Evolutionary conservation across 2,888 invertebrate species (phyloP).

Genomic region (Scaptodrosophila latifasciaeformis): DNA sequence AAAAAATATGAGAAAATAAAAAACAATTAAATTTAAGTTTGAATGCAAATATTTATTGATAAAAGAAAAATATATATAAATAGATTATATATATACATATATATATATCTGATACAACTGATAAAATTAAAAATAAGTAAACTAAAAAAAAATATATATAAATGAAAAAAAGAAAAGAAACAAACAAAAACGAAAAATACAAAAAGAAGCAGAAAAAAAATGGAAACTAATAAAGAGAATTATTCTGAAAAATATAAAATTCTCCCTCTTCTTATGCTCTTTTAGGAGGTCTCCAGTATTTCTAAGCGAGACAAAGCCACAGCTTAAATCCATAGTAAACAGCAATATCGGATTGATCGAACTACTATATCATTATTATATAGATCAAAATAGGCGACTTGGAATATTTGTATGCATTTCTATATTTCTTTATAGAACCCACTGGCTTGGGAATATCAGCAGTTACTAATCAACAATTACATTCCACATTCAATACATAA

Average conservation of each 20-base stretch:
- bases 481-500: too few species aligned
- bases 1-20: slow-evolving; percentile 30
- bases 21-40: slow-evolving; percentile 45
- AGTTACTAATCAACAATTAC: too few species aligned
- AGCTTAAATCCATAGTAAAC: too few species aligned
- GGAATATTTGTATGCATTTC: too few species aligned
- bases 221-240: slow-evolving; percentile 64
- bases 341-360: too few species aligned
- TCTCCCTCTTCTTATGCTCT: too few species aligned
- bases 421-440: too few species aligned
- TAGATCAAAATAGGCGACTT: too few species aligned
- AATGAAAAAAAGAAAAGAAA: slow-evolving; percentile 22
- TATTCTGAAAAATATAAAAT: slow-evolving; percentile 60
- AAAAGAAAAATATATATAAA: slow-evolving; percentile 28
- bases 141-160: slow-evolving; percentile 29
- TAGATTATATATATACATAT: slow-evolving; percentile 24
- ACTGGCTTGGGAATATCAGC: too few species aligned
- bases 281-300: too few species aligned
- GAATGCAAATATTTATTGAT: slow-evolving; percentile 35
- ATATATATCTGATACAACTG: slow-evolving; percentile 55
- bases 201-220: slow-evolving; percentile 33
- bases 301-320: too few species aligned
- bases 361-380: too few species aligned
- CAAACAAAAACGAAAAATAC: slow-evolving; percentile 34
- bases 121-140: slow-evolving; percentile 53